These are phyloP conservation scores for Coptodon rendalli DNA, from an alignment of 2,113 vertebrate species.

Conservation along the genomic window DNA sequence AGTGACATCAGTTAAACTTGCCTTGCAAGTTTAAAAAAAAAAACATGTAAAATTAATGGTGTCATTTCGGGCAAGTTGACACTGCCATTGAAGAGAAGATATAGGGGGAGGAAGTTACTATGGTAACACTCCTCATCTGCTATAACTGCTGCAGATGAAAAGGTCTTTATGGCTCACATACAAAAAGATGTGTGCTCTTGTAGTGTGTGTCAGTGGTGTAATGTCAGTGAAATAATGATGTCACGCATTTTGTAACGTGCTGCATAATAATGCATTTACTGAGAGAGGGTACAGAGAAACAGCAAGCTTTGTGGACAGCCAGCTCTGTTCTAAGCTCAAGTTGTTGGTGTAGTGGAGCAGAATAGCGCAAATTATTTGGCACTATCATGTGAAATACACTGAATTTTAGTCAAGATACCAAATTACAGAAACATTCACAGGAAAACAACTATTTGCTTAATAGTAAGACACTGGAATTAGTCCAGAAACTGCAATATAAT, in stretches of 20 bases:
- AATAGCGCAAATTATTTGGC: neutral
- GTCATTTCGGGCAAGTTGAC: neutral
- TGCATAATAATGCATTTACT: neutral
- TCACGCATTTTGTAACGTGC: neutral
- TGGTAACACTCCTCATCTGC: neutral
- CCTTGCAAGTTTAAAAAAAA: neutral
- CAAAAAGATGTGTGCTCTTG: neutral
- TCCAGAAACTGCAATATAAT: neutral
- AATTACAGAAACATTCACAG: neutral
- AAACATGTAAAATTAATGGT: neutral
- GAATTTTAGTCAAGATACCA: neutral
- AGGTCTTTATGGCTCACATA: neutral
- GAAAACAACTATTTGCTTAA: neutral
- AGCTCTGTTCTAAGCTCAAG: neutral
- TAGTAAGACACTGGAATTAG: neutral
- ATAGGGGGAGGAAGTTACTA: neutral
- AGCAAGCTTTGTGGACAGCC: neutral
- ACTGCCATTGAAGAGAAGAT: neutral
- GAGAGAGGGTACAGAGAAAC: neutral
- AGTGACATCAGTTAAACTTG: neutral
- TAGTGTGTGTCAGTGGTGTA: neutral
- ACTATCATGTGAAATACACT: neutral
- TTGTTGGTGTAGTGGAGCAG: neutral
- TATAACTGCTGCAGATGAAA: neutral
- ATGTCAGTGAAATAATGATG: neutral